phyloP scores from a whole-genome alignment of 2,113 vertebrate genomes.

The Cochlearius cochlearius region DNA sequence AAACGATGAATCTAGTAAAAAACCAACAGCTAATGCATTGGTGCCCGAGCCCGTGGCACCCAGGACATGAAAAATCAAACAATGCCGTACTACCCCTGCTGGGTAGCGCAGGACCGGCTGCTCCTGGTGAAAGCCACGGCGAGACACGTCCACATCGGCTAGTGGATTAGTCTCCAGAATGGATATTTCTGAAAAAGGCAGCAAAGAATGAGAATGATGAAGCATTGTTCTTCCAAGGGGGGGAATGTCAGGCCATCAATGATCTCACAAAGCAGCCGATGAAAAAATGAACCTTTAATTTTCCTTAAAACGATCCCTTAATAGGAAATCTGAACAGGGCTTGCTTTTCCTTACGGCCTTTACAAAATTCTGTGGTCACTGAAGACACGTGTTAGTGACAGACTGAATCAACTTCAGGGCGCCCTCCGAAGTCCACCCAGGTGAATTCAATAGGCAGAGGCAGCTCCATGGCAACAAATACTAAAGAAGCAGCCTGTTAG shows the following conservation, averaged over 20 bases:
- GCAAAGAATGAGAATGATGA: background rate
- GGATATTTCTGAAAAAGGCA: background rate
- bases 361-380: background rate
- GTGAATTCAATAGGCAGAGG: slow-evolving; percentile 27
- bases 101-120: background rate
- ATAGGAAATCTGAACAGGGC: background rate
- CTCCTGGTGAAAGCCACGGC: background rate
- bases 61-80: background rate
- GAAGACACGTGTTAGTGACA: background rate
- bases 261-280: background rate
- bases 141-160: background rate
- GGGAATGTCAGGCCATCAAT: background rate
- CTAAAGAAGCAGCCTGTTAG: background rate
- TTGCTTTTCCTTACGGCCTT: background rate
- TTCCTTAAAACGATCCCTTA: background rate
- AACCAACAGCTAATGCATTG: background rate
- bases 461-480: slow-evolving; percentile 53
- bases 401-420: background rate
- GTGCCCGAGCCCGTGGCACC: background rate
- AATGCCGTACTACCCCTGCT: background rate
- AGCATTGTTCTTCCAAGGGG: background rate
- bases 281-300: background rate
- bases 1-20: background rate
- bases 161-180: background rate
- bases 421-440: background rate